Conservation (phyloP, 2,113 vertebrate genomes). For the Thamnaconus septentrionalis region DNA sequence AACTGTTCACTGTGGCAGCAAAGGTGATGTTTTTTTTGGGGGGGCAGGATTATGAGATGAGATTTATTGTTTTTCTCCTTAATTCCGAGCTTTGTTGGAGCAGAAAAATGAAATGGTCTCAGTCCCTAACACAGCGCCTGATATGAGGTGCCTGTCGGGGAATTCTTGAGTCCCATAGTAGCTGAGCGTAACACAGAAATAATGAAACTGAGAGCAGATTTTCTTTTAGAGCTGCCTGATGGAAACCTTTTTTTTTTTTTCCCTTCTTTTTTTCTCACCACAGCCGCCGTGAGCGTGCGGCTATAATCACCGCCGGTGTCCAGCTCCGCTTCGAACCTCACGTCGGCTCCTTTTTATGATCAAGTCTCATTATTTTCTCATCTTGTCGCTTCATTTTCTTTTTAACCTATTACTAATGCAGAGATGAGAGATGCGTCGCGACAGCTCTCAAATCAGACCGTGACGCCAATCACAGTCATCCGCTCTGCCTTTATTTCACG, state of each 20-base stretch:
- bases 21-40: no score
- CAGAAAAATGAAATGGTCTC: slow-evolving; percentile 39
- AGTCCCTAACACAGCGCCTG: slow-evolving; percentile 10
- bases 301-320: slow-evolving; percentile 36
- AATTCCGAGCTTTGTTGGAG: slow-evolving; percentile 44
- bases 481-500: slow-evolving; percentile 9
- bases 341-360: slow-evolving; percentile 9
- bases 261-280: slow-evolving; percentile 16
- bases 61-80: slow-evolving; percentile 30
- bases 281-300: slow-evolving; percentile 23
- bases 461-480: background rate
- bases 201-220: slow-evolving; percentile 12
- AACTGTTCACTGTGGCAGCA: no score
- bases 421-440: slow-evolving; percentile 2
- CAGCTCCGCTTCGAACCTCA: slow-evolving; percentile 17
- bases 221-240: background rate
- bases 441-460: slow-evolving; percentile 21
- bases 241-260: background rate
- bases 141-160: slow-evolving; percentile 43
- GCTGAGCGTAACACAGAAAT: slow-evolving; percentile 17
- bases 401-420: slow-evolving; percentile 13
- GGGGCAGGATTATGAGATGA: slow-evolving; percentile 31
- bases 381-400: slow-evolving; percentile 10
- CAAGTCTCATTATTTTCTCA: slow-evolving; percentile 33
- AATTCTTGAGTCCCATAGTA: slow-evolving; percentile 28